Base-by-base conservation (phyloP, 2,113 vertebrate species). In the Petroica traversi region DNA sequence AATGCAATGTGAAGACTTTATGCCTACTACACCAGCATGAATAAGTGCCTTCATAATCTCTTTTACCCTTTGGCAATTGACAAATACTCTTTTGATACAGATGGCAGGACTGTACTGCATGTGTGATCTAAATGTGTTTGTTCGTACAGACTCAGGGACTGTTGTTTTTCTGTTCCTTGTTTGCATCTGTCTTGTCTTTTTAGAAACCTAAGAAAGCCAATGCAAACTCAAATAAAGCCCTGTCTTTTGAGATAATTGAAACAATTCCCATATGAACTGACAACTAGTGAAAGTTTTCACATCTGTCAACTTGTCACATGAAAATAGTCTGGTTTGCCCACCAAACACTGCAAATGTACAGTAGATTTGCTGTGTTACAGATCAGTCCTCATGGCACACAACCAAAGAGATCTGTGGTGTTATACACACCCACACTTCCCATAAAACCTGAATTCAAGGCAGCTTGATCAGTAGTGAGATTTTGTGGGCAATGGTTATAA, bases 381-480 rank as follows among this genome's bases (percentile, higher is more conserved):
- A 51, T 40, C 38, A 77, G 14, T n/a, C 19, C 3, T 52, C 38
- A 75, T 19, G 29, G 5, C 9, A 57, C 19, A 38, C 4, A 43
- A 20, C 5, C 4, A 34, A 71, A 24, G 22, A 34, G 19, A 15
- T 52, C 13, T 57, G 8, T 51, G 31, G 38, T 64, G 16, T 5
- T 52, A 13, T 33, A 59, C 1, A 2, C 1, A 2, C 4, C 5
- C 16, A 41, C 3, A 5, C 4, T 71, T 33, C 33, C 34, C 46
- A 48, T 25, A 80, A 92, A 83, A 68, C 8, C 11, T 16, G 73
- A 55, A 54, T 36, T 75, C 12, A 45, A 66, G 24, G 38, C 14
- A 79, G 16, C 3, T 66, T 74, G 25, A n/a, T 57, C 7, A 63
- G 18, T 29, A 11, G 9, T 3, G 8, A 74, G 26, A 48, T 20